Evolutionary conservation across 2,797 vertebrate genomes (phyloP).

Genomic region (Scolopax rusticola): DNA sequence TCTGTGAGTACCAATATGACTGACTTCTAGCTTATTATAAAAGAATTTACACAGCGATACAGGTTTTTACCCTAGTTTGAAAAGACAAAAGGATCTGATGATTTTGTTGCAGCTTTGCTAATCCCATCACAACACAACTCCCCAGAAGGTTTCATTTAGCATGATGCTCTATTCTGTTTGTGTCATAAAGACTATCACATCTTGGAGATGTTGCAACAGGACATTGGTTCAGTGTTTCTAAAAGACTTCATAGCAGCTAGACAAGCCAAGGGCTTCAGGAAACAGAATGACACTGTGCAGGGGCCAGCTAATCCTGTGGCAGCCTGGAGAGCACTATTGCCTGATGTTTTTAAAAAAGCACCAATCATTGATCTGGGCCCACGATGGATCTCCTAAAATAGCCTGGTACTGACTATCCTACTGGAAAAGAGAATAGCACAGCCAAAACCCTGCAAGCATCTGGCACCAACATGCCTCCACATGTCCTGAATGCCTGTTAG

Average conservation of each 20-base stretch:
- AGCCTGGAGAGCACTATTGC: not conserved
- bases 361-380: not conserved
- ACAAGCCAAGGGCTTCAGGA: not conserved
- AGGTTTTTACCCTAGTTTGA: not conserved
- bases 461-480: constrained; percentile 48
- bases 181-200: not conserved
- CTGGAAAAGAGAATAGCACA: constrained; percentile 28
- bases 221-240: not conserved
- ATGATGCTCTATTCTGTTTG: not conserved
- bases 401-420: constrained; percentile 46
- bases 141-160: not conserved
- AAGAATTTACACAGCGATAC: not conserved
- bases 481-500: constrained; percentile 42
- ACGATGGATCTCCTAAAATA: constrained; percentile 37
- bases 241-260: not conserved
- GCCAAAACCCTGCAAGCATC: constrained; percentile 63
- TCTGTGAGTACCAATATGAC: accelerated
- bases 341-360: constrained; percentile 19
- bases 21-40: not conserved
- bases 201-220: not conserved
- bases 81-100: not conserved
- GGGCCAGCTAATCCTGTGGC: constrained; percentile 10
- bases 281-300: not conserved
- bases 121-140: not conserved
- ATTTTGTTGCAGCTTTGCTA: not conserved